A percentile compares a stretch with the other conserved stretches of the same genome.
These are phyloP conservation scores for Plebejus argus DNA, from an alignment of 2,888 invertebrate species.

Conservation along the genomic window DNA sequence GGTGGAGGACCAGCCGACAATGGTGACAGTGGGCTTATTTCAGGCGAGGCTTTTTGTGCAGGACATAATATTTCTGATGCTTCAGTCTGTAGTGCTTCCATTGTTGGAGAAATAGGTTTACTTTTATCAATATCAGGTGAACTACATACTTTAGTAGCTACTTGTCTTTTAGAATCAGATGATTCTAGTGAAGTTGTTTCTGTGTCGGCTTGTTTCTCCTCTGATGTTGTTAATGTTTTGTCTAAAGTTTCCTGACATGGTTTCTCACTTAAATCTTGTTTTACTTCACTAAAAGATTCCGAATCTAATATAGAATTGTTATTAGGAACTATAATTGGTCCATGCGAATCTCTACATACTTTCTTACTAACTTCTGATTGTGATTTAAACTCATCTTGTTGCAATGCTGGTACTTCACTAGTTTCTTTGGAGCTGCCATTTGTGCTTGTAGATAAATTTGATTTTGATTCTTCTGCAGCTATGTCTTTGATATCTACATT, in stretches of 20 bases:
- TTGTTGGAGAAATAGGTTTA: background rate
- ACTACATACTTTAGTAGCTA: background rate
- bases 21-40: background rate
- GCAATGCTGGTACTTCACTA: background rate
- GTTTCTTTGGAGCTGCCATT: background rate
- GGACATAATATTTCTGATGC: background rate
- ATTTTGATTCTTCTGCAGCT: background rate
- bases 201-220: background rate
- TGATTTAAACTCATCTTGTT: background rate
- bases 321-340: background rate
- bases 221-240: background rate
- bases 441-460: background rate
- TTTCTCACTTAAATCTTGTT: conserved; percentile 6
- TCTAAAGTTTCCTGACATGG: background rate
- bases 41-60: background rate
- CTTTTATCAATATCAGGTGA: background rate
- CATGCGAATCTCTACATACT: background rate
- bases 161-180: background rate
- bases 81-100: background rate
- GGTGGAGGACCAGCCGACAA: background rate
- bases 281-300: background rate
- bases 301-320: background rate
- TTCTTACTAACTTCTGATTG: background rate
- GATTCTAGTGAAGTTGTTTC: background rate
- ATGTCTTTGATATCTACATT: conserved; percentile 9